These are phyloP conservation scores for Steromphala cineraria DNA, from an alignment of 2,888 invertebrate species.

Conservation along the genomic window DNA sequence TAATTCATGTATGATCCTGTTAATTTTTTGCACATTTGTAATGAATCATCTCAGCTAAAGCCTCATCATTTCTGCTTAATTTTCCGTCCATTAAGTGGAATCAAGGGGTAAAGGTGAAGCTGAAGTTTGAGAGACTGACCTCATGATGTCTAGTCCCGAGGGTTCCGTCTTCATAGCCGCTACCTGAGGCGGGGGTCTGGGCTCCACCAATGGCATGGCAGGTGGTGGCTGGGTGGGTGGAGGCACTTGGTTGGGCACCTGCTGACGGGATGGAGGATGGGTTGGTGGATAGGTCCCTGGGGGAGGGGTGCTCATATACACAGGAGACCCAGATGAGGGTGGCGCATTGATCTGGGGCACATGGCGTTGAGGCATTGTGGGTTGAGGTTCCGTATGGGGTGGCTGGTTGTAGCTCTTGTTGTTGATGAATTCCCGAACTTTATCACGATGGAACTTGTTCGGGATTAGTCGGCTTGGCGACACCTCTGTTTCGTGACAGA, in stretches of 20 bases:
- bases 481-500: constrained; percentile 93
- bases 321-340: neutral
- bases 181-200: neutral
- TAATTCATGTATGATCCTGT: too few species aligned
- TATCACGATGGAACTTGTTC: constrained; percentile 89
- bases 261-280: neutral
- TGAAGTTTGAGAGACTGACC: too few species aligned
- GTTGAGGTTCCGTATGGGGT: constrained; percentile 11
- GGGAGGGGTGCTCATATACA: neutral
- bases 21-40: too few species aligned
- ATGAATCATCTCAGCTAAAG: too few species aligned
- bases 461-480: constrained; percentile 95
- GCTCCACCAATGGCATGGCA: neutral
- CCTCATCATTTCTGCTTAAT: too few species aligned
- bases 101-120: too few species aligned
- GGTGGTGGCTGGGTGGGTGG: neutral
- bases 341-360: neutral
- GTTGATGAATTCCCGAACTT: constrained; percentile 92
- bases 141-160: neutral
- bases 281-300: constrained; percentile 30
- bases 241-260: constrained; percentile 9
- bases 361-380: neutral
- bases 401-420: constrained; percentile 87
- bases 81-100: too few species aligned
- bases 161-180: neutral